phyloP scores from a whole-genome alignment of 1,140 invertebrate species.

The Propsilocerus akamusi region DNA sequence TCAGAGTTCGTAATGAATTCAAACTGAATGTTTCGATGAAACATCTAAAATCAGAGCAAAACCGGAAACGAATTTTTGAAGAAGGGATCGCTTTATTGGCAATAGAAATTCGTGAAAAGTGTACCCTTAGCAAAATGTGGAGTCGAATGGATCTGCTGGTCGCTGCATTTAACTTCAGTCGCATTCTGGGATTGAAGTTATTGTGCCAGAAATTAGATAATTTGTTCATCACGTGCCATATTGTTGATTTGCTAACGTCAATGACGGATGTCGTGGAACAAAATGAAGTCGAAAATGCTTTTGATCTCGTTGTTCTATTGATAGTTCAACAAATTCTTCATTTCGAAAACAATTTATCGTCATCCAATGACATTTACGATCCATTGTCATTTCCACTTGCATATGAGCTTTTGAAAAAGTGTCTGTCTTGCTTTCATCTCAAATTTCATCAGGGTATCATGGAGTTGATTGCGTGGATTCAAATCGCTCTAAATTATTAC shows the following conservation, averaged over 20 bases:
- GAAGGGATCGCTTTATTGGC: neutral
- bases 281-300: slow-evolving; percentile 16
- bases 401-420: slow-evolving; percentile 15
- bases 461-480: slow-evolving; percentile 16
- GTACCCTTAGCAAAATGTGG: neutral
- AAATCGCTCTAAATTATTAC: slow-evolving; percentile 14
- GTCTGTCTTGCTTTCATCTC: slow-evolving; percentile 8
- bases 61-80: neutral
- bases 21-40: neutral
- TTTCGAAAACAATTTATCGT: neutral
- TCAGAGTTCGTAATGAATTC: neutral
- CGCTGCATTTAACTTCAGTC: neutral
- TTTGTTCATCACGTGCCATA: neutral
- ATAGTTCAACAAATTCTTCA: slow-evolving; percentile 1
- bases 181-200: neutral
- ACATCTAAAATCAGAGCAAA: neutral
- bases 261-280: slow-evolving; percentile 12
- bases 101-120: neutral
- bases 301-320: slow-evolving; percentile 15
- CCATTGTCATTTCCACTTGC: slow-evolving; percentile 16
- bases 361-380: slow-evolving; percentile 8
- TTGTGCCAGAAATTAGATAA: neutral
- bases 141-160: neutral
- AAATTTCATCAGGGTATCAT: slow-evolving; percentile 11
- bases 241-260: neutral